Evolutionary conservation across 2,797 vertebrate genomes (phyloP).

Genomic region (Remorina albescens): DNA sequence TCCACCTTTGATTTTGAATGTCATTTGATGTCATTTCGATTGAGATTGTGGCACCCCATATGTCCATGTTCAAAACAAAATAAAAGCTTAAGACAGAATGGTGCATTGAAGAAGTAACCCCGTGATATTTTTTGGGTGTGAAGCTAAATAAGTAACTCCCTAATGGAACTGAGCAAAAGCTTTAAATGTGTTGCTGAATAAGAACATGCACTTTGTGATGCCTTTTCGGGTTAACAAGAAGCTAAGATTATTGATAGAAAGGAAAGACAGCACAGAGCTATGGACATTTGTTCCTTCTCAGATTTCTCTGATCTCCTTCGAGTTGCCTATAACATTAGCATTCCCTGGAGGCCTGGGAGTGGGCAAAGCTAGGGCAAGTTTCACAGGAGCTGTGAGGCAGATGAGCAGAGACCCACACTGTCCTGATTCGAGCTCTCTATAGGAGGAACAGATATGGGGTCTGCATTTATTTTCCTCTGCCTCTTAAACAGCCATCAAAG

Average conservation of each 20-base stretch:
- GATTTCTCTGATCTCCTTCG: constrained; percentile 10
- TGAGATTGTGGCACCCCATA: no score
- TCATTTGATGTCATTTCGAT: no score
- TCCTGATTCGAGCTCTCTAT: constrained; percentile 1
- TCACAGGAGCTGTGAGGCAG: constrained; percentile 9
- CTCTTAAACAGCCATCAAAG: constrained; percentile 3
- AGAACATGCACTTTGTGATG: neutral
- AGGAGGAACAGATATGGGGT: neutral
- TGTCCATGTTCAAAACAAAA: neutral
- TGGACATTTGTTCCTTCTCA: constrained; percentile 31
- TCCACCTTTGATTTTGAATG: no score
- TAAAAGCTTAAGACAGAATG: neutral
- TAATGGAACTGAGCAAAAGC: neutral
- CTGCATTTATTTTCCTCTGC: constrained; percentile 20
- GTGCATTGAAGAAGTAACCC: neutral
- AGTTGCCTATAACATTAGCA: constrained; percentile 8
- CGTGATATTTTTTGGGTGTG: neutral
- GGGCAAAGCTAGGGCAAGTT: constrained; percentile 8
- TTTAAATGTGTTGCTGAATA: neutral
- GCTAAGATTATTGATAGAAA: constrained; percentile 18
- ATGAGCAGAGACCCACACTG: constrained; percentile 13
- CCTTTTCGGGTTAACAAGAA: neutral
- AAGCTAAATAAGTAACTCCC: constrained; percentile 1
- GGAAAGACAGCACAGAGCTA: constrained; percentile 7
- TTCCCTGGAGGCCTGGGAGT: constrained; percentile 9